Conservation (phyloP, 2,113 vertebrate species). For the Anguilla japonica region DNA sequence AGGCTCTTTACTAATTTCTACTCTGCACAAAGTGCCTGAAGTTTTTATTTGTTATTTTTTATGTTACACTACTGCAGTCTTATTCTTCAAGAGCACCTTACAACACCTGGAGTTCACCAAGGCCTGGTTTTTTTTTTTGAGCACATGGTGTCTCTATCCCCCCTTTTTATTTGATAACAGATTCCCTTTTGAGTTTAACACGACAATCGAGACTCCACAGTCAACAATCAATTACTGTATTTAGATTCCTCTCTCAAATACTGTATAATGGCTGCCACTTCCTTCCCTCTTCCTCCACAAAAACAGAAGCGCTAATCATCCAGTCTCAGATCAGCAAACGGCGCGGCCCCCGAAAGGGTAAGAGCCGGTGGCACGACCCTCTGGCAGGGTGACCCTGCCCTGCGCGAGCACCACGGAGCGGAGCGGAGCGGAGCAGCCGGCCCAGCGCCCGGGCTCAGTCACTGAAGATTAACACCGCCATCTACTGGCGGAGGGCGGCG, state of each 20-base stretch:
- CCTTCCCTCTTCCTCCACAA: background rate
- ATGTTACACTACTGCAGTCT: no score
- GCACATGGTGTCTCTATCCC: no score
- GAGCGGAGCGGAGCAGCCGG: background rate
- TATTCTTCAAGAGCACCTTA: no score
- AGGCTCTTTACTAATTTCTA: no score
- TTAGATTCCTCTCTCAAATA: slow-evolving; percentile 62
- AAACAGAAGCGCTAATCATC: slow-evolving; percentile 62
- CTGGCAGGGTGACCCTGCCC: slow-evolving; percentile 56
- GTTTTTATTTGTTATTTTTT: no score
- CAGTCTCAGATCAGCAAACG: slow-evolving; percentile 74
- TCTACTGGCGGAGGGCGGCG: slow-evolving; percentile 66
- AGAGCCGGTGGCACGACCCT: slow-evolving; percentile 72
- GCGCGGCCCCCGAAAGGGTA: slow-evolving; percentile 68
- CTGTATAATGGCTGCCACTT: slow-evolving; percentile 33
- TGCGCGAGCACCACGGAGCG: background rate
- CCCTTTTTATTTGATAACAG: no score
- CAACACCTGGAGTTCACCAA: no score
- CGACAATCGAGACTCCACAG: slow-evolving; percentile 44
- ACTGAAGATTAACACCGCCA: slow-evolving; percentile 77
- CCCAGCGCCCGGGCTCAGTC: slow-evolving; percentile 25
- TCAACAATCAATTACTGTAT: slow-evolving; percentile 58
- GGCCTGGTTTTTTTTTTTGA: no score
- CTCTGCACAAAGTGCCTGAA: no score
- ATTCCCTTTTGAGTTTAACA: slow-evolving; percentile 51